These are phyloP conservation scores for Lates japonicus DNA, from an alignment of 2,797 vertebrate genomes.

Conservation along the genomic window DNA sequence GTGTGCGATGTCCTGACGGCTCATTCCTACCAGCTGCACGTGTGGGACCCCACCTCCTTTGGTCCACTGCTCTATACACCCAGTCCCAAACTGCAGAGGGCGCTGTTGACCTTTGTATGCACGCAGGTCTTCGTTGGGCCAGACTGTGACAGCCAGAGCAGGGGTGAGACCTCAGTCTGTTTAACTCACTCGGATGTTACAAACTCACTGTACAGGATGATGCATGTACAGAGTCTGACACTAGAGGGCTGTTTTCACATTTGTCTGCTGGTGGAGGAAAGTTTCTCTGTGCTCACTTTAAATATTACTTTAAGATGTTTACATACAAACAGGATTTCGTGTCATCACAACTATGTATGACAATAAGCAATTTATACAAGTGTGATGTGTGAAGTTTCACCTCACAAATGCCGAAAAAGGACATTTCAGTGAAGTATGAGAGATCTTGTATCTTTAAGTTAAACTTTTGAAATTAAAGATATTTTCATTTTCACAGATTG, in stretches of 20 bases:
- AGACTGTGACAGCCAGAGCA: slow-evolving; percentile 79
- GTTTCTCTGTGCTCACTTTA: neutral
- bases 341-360: neutral
- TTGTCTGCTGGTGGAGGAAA: neutral
- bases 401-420: neutral
- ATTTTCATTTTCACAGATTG: no score
- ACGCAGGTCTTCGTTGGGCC: slow-evolving; percentile 84
- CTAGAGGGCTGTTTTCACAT: neutral
- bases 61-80: slow-evolving; percentile 85
- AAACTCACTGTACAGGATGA: neutral
- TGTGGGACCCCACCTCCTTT: slow-evolving; percentile 75
- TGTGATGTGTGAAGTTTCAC: neutral
- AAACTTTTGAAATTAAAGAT: neutral
- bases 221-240: no score
- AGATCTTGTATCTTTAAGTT: neutral
- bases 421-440: neutral
- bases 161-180: slow-evolving; percentile 70
- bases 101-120: slow-evolving; percentile 88
- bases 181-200: neutral
- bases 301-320: neutral
- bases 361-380: neutral
- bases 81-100: slow-evolving; percentile 89
- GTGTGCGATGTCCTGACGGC: slow-evolving; percentile 91
- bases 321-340: neutral
- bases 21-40: slow-evolving; percentile 87